Base-by-base conservation (phyloP, 2,113 vertebrate species). In the Scophthalmus maximus region DNA sequence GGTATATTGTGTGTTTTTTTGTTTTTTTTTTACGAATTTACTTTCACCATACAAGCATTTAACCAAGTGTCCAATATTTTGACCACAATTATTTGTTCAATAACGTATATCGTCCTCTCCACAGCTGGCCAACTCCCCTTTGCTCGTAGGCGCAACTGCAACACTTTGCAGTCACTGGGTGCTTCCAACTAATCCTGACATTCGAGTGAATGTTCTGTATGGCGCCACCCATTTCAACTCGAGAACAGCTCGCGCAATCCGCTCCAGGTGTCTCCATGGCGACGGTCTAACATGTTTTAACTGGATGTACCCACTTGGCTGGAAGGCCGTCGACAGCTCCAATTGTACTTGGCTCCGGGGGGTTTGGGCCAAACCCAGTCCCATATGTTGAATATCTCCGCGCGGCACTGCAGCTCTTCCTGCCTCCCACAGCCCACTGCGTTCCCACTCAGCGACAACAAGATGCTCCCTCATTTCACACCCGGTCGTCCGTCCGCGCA, bases 391-490 rank as follows among this genome's bases (percentile, higher is more conserved):
- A n/a, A n/a, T 2, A n/a, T 5, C 42, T 18, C 17, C 7, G 42
- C 12, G 14, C 57, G 71, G 73, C 68, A 57, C 22, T 52, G 76
- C 47, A 62, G 81, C 29, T 68, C n/a, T 62, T 20, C 68, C 69
- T 61, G 62, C 85, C 72, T 83, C 51, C 67, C 74, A 85, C 76
- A 82, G 78, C 71, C 12, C 44, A 62, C 76, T 81, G 29, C 25
- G 82, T 79, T 86, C 79, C 57, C 83, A 26, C 53, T 78, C 68
- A 46, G 18, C 44, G 76, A 76, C 71, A 77, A 79, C 40, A 59
- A 68, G 77, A 73, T 56, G 75, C 68, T 79, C 70, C 68, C 68
- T 84, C 77, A 76, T 83, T 77, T 82, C 77, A 72, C 76, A 61
- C 42, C 73, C 76, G 60, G 67, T 63, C 57, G 66, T 83, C 78